Conservation (phyloP, 2,113 vertebrate genomes). For the Ploceus nigricollis region DNA sequence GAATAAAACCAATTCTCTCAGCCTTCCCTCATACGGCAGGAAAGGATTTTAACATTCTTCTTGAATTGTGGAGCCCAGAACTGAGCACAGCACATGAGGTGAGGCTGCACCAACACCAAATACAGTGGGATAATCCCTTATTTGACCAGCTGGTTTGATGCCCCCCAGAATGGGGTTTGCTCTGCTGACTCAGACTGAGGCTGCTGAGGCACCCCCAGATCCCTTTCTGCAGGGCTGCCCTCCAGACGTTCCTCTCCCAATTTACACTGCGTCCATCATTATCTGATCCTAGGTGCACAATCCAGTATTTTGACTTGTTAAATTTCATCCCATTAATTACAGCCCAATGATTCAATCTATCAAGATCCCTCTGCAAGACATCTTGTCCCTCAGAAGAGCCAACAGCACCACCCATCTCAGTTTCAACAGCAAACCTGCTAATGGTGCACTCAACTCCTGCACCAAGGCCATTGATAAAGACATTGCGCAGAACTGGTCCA, state of each 20-base stretch:
- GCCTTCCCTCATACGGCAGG: not conserved
- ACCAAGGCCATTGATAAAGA: not conserved
- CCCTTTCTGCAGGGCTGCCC: not conserved
- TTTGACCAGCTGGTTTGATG: not conserved
- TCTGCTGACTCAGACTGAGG: not conserved
- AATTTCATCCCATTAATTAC: not conserved
- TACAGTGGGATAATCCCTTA: not conserved
- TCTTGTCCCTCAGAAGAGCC: not conserved
- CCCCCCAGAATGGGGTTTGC: rapidly evolving
- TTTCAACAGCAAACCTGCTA: not conserved
- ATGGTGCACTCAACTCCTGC: not conserved
- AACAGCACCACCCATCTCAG: not conserved
- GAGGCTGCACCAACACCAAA: rapidly evolving
- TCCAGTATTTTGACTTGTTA: not conserved
- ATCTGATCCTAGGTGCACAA: not conserved
- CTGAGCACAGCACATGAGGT: not conserved
- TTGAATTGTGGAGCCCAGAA: not conserved
- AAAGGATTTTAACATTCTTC: not conserved
- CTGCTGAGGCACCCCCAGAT: not conserved
- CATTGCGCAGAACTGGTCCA: not conserved
- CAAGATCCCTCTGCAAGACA: not conserved
- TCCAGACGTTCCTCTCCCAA: not conserved
- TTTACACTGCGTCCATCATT: not conserved
- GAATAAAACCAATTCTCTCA: not conserved
- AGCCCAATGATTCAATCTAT: not conserved